These are phyloP conservation scores for Drosophila asahinai DNA, from an alignment of 1,140 invertebrate genomes.

Conservation along the genomic window DNA sequence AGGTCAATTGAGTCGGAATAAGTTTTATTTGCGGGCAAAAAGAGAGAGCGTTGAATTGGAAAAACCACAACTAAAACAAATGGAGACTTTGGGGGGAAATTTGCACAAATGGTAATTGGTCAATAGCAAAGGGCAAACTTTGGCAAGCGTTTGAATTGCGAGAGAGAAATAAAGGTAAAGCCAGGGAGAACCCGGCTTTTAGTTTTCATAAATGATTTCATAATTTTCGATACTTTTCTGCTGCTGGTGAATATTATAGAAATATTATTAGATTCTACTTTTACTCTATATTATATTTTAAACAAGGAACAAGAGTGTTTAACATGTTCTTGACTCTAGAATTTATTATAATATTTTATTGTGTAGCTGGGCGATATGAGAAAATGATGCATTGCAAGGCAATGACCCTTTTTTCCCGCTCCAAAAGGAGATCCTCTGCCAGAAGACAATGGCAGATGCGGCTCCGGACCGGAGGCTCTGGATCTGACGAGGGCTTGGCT, in stretches of 20 bases:
- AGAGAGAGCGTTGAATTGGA: constrained; percentile 50
- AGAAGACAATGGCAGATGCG: constrained; percentile 56
- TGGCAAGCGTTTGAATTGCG: constrained; percentile 14
- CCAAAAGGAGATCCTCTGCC: constrained; percentile 16
- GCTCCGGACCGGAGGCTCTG: constrained; percentile 29
- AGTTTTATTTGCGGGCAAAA: constrained; percentile 55
- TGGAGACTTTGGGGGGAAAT: constrained; percentile 35
- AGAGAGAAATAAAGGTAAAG: constrained; percentile 12
- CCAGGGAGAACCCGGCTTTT: background rate
- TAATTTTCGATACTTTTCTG: background rate
- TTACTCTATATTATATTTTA: background rate
- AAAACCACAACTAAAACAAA: constrained; percentile 66
- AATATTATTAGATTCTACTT: background rate
- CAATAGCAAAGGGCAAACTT: constrained; percentile 55
- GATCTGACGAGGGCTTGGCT: constrained; percentile 41
- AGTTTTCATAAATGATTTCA: constrained; percentile 11
- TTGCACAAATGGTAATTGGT: constrained; percentile 58
- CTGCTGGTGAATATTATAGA: background rate
- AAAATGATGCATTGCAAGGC: constrained; percentile 71
- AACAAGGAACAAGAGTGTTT: constrained; percentile 27
- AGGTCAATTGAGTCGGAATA: constrained; percentile 56
- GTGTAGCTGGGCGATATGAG: constrained; percentile 31
- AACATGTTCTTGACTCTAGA: constrained; percentile 44
- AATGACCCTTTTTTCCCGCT: constrained; percentile 41
- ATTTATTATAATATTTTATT: constrained; percentile 68